A percentile compares a stretch with the other conserved stretches of the same genome.
Conservation (phyloP, 2,113 vertebrate genomes). For the Orycteropus afer region DNA sequence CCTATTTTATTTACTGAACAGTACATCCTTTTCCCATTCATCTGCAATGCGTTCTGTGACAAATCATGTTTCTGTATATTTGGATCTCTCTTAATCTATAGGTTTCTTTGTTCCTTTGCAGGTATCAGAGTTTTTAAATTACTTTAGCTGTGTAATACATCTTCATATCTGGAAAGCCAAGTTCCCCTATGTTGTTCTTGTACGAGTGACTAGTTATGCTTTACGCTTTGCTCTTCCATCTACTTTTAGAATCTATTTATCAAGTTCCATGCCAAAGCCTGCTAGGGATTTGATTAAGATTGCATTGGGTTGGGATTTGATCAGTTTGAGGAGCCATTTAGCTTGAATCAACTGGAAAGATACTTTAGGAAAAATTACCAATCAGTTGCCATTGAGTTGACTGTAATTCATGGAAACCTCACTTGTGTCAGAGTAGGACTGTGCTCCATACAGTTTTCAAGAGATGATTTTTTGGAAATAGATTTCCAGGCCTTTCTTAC, state of each 20-base stretch:
- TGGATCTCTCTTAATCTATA: neutral
- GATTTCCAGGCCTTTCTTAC: neutral
- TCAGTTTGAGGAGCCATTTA: neutral
- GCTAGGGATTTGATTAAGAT: constrained; percentile 27
- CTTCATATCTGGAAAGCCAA: neutral
- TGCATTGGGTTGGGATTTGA: neutral
- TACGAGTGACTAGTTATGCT: neutral
- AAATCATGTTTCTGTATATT: neutral
- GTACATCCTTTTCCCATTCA: neutral
- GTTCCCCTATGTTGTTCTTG: neutral
- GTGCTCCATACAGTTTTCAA: neutral
- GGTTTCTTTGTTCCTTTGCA: neutral
- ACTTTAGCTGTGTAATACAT: neutral
- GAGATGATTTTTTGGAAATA: neutral
- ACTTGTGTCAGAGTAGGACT: neutral
- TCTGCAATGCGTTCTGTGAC: neutral
- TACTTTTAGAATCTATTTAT: neutral
- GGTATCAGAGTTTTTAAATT: neutral
- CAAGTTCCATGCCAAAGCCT: neutral
- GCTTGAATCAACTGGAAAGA: constrained; percentile 27
- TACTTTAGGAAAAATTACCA: neutral
- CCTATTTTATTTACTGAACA: neutral
- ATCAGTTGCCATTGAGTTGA: too few relatives aligned
- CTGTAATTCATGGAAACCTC: neutral
- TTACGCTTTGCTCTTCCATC: neutral